Conservation (phyloP, 2,797 vertebrate genomes). For the Mus minutoides region DNA sequence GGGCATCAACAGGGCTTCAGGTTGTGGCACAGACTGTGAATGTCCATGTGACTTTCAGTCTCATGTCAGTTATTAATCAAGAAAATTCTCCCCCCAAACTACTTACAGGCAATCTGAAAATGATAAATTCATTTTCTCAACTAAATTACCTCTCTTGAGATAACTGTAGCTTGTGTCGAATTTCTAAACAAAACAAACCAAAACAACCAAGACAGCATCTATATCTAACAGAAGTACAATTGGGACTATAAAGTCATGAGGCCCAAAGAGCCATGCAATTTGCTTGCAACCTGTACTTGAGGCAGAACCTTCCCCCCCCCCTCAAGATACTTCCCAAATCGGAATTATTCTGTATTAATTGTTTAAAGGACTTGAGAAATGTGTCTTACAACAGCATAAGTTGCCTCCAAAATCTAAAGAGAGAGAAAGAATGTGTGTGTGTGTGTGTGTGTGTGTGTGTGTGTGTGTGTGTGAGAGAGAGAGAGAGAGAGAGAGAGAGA, state of each 20-base stretch:
- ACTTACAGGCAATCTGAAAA: background rate
- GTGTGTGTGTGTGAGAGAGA: background rate
- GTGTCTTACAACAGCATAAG: background rate
- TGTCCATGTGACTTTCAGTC: too few species aligned
- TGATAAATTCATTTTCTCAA: background rate
- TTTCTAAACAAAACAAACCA: background rate
- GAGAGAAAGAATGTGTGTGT: too few species aligned
- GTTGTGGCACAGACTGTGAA: too few species aligned
- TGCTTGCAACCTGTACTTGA: background rate
- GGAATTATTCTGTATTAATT: background rate
- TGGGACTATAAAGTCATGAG: background rate
- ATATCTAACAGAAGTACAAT: background rate
- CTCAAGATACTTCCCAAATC: background rate
- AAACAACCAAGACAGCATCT: background rate
- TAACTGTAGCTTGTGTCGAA: background rate
- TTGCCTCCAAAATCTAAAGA: conserved; percentile 3
- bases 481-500: background rate
- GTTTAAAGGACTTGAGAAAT: background rate
- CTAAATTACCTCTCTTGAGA: background rate
- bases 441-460: background rate
- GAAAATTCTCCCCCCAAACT: background rate
- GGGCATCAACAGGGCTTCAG: too few species aligned
- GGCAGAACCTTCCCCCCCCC: background rate
- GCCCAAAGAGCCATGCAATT: background rate
- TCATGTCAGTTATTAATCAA: background rate